These are phyloP conservation scores for Fistularia tabacaria DNA, from an alignment of 2,797 vertebrate species.

Conservation along the genomic window DNA sequence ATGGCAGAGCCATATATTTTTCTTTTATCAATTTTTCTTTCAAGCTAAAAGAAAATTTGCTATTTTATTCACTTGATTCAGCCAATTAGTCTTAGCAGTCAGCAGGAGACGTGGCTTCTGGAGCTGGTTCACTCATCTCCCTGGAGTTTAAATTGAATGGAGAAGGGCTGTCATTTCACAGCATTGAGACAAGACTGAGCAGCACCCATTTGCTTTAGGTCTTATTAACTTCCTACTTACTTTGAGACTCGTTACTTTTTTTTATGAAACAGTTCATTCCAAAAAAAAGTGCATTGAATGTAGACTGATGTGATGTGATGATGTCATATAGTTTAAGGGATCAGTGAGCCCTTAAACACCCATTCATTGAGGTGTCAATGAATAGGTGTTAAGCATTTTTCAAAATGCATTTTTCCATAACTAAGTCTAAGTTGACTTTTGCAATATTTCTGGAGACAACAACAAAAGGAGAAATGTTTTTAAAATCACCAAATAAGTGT, in stretches of 20 bases:
- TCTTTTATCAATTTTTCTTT: too few species aligned
- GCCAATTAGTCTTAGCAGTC: conserved; percentile 40
- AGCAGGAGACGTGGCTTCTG: conserved; percentile 25
- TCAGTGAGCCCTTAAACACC: background rate
- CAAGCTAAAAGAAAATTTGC: background rate
- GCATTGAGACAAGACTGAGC: conserved; percentile 27
- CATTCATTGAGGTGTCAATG: conserved; percentile 40
- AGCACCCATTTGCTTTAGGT: conserved; percentile 30
- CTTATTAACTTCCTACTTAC: conserved; percentile 38
- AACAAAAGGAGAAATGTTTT: too few species aligned
- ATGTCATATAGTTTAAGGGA: conserved; percentile 31
- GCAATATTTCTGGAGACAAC: too few species aligned
- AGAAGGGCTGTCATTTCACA: conserved; percentile 35
- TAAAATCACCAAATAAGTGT: too few species aligned
- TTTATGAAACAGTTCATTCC: background rate
- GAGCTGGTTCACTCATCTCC: conserved; percentile 38
- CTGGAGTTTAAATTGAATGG: conserved; percentile 48
- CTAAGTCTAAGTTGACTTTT: too few species aligned
- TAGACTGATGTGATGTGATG: conserved; percentile 20
- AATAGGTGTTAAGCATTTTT: conserved; percentile 51
- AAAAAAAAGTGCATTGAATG: conserved; percentile 1
- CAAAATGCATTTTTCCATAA: conserved; percentile 52
- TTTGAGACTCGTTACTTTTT: conserved; percentile 1
- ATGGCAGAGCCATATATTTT: too few species aligned
- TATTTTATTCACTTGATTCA: conserved; percentile 30